A percentile compares a stretch with the other conserved stretches of the same genome.
Evolutionary conservation across 2,113 vertebrate species (phyloP).

Genomic region (Nothobranchius furzeri): DNA sequence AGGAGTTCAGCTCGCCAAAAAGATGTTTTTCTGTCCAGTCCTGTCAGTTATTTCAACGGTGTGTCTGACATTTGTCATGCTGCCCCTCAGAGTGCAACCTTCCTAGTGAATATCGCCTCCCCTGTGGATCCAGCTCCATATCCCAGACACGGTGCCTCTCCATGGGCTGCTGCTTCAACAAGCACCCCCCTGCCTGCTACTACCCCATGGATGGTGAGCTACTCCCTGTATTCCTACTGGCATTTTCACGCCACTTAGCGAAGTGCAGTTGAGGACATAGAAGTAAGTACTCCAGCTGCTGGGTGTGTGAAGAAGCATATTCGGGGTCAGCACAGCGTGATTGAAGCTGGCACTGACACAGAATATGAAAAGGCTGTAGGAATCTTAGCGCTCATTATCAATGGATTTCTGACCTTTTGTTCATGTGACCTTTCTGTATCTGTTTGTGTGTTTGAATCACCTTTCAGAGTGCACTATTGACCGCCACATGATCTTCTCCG

Average conservation of each 20-base stretch:
- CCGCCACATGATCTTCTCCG: slow-evolving; percentile 80
- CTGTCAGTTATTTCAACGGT: slow-evolving; percentile 48
- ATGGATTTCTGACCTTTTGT: slow-evolving; percentile 64
- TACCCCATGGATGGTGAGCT: slow-evolving; percentile 81
- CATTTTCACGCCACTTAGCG: slow-evolving; percentile 47
- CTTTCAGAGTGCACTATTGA: slow-evolving; percentile 79
- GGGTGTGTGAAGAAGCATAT: slow-evolving; percentile 36
- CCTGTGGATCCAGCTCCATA: slow-evolving; percentile 61
- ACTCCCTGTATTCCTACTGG: slow-evolving; percentile 28
- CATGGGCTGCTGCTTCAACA: slow-evolving; percentile 78
- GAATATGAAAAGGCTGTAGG: slow-evolving; percentile 52
- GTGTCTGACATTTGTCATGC: slow-evolving; percentile 56
- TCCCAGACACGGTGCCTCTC: slow-evolving; percentile 67
- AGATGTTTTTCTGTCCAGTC: slow-evolving; percentile 27
- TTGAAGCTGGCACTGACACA: slow-evolving; percentile 45
- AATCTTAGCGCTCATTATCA: slow-evolving; percentile 67
- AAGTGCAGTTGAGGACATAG: slow-evolving; percentile 33
- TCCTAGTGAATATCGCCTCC: slow-evolving; percentile 68
- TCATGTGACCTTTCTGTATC: slow-evolving; percentile 55
- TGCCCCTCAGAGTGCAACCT: slow-evolving; percentile 75
- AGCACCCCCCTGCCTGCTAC: slow-evolving; percentile 66
- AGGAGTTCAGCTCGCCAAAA: slow-evolving; percentile 31
- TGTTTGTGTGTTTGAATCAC: slow-evolving; percentile 23
- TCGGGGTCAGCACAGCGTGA: slow-evolving; percentile 31
- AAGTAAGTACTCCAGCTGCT: slow-evolving; percentile 32